phyloP scores from a whole-genome alignment of 2,113 vertebrate genomes.

The Nycticorax nycticorax region DNA sequence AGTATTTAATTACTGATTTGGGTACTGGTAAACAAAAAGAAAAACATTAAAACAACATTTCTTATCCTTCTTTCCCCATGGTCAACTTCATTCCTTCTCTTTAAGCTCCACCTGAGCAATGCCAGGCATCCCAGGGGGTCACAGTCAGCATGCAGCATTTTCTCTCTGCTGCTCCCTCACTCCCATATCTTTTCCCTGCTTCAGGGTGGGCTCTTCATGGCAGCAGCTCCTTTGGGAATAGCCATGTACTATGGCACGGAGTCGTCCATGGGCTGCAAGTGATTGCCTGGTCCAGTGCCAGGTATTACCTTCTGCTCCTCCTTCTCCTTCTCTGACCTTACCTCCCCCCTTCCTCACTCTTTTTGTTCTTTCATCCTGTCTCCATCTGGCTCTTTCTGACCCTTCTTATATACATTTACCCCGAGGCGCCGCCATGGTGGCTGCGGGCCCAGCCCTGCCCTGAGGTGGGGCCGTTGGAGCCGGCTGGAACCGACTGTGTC shows the following conservation, averaged over 20 bases:
- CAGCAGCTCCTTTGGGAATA: neutral
- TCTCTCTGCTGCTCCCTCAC: neutral
- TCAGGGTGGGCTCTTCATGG: accelerated
- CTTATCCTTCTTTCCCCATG: neutral
- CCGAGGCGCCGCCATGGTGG: accelerated
- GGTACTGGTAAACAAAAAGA: neutral
- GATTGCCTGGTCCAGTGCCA: neutral
- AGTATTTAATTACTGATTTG: neutral
- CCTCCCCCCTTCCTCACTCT: neutral
- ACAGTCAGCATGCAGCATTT: accelerated
- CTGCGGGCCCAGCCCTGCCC: neutral
- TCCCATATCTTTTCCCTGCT: neutral
- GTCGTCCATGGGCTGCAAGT: neutral
- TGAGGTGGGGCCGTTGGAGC: accelerated
- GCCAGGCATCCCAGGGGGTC: no score
- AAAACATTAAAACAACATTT: neutral
- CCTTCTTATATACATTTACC: neutral
- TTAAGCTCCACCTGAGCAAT: neutral
- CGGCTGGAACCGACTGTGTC: accelerated
- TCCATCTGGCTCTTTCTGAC: neutral
- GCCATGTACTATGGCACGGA: no score
- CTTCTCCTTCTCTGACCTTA: neutral
- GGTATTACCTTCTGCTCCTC: neutral
- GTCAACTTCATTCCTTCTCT: neutral
- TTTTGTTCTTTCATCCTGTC: neutral